phyloP scores from a whole-genome alignment of 2,113 vertebrate species.

The Melospiza georgiana region DNA sequence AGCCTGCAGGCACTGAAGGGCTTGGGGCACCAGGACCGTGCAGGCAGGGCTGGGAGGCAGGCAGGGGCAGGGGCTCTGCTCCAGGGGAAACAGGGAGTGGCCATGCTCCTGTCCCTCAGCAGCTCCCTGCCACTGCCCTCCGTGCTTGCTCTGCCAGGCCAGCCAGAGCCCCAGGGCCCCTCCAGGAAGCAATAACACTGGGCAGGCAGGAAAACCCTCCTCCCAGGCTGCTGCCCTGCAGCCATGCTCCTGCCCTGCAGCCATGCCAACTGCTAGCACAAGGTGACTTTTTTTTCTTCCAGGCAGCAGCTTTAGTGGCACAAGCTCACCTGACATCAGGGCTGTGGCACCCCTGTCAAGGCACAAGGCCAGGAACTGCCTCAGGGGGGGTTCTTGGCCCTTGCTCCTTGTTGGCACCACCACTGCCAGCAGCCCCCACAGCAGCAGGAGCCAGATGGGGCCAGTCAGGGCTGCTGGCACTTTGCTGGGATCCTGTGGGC shows the following conservation, averaged over 20 bases:
- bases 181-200: conserved; percentile 53
- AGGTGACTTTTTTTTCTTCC: background rate
- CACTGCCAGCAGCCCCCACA: background rate
- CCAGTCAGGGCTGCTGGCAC: background rate
- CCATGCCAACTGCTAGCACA: background rate
- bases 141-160: background rate
- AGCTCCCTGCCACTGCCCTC: background rate
- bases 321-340: background rate
- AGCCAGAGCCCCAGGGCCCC: background rate
- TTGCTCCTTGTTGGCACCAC: background rate
- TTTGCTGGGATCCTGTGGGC: background rate
- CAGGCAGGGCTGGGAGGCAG: background rate
- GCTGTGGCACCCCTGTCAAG: background rate
- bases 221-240: background rate
- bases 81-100: background rate
- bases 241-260: background rate
- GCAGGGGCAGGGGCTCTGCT: background rate
- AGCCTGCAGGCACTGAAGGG: background rate
- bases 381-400: background rate
- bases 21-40: background rate
- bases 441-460: background rate
- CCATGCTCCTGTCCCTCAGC: background rate
- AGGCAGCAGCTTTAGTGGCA: background rate
- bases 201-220: background rate
- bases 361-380: background rate